These are phyloP conservation scores for Cabera pusaria DNA, from an alignment of 2,888 invertebrate species.

Conservation along the genomic window DNA sequence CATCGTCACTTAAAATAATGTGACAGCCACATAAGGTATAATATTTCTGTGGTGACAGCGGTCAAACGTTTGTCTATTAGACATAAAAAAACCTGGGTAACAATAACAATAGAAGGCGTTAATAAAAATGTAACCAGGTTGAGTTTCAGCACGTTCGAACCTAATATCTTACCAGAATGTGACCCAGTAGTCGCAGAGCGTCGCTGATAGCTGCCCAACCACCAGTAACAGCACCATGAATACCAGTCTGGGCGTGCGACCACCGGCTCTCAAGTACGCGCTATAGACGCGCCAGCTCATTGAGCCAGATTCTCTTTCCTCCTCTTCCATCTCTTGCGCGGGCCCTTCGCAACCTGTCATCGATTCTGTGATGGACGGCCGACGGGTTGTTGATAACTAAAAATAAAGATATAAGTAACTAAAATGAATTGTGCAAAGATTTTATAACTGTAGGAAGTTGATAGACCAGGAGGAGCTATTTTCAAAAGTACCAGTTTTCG, in stretches of 20 bases:
- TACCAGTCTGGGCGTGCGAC: constrained; percentile 77
- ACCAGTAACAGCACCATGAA: constrained; percentile 83
- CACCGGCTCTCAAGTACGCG: constrained; percentile 84
- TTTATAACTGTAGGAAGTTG: too few species aligned
- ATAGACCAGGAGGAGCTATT: too few species aligned
- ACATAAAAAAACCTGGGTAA: too few species aligned
- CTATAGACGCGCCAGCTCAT: constrained; percentile 86
- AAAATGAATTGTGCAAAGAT: too few species aligned
- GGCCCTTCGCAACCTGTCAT: constrained; percentile 62
- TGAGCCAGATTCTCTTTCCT: constrained; percentile 85
- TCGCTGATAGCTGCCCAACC: constrained; percentile 86
- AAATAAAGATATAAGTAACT: constrained; percentile 7
- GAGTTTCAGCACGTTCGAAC: too few species aligned
- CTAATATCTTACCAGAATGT: constrained; percentile 86
- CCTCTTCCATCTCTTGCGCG: constrained; percentile 84
- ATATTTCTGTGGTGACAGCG: too few species aligned
- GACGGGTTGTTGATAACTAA: constrained; percentile 71
- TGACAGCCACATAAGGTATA: too few species aligned
- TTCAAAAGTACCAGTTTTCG: too few species aligned
- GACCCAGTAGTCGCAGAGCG: constrained; percentile 90
- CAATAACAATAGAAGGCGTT: too few species aligned
- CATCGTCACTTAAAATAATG: too few species aligned
- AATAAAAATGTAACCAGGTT: too few species aligned
- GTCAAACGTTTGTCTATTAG: too few species aligned
- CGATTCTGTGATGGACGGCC: constrained; percentile 74